These are phyloP conservation scores for Siderastrea radians DNA, from an alignment of 92 coral and sea anemone genomes.

Conservation along the genomic window DNA sequence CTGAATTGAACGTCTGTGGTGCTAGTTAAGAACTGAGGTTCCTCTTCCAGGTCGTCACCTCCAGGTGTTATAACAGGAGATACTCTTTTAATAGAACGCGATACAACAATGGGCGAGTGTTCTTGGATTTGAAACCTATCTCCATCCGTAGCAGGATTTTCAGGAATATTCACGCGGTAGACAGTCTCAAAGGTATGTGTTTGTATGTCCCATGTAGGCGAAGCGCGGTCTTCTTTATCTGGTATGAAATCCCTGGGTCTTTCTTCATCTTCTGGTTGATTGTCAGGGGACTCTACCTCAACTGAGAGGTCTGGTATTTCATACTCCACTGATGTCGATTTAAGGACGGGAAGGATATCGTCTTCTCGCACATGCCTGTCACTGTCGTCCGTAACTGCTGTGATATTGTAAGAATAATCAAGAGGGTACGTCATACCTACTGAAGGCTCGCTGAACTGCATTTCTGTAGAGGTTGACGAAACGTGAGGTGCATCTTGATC, in stretches of 20 bases:
- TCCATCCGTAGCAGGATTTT: not conserved
- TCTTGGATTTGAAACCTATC: conserved; percentile 7
- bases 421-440: not conserved
- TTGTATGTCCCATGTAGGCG: conserved; percentile 37
- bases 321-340: conserved; percentile 4
- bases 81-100: conserved; percentile 18
- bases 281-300: not conserved
- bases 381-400: not conserved
- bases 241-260: not conserved
- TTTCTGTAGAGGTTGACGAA: not conserved
- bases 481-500: not conserved
- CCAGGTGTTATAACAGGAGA: not conserved
- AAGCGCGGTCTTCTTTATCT: not conserved
- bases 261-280: not conserved
- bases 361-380: conserved; percentile 6
- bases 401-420: conserved; percentile 19
- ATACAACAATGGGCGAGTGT: conserved; percentile 25
- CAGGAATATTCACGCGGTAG: conserved; percentile 14
- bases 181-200: conserved; percentile 25
- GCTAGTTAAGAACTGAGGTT: not conserved
- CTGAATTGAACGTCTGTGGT: not conserved
- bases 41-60: not conserved
- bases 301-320: conserved; percentile 1
- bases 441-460: conserved; percentile 10
- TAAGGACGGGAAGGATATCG: conserved; percentile 2